These are phyloP conservation scores for Schizopygopsis malacanthus DNA, from an alignment of 2,797 vertebrate genomes.

Conservation along the genomic window DNA sequence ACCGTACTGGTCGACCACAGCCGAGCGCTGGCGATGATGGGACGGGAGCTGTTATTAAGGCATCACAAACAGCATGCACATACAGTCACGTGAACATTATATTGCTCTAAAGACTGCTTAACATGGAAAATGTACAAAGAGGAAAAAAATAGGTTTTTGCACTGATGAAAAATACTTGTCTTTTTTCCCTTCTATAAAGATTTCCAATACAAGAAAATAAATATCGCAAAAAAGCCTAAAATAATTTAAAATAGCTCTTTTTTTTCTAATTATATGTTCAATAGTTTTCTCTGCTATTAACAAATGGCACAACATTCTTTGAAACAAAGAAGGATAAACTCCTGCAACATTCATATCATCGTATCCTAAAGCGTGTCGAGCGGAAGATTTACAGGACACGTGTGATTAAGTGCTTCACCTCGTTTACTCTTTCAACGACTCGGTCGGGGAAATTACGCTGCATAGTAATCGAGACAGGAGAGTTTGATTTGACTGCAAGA, in stretches of 20 bases:
- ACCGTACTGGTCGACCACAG: conserved; percentile 93
- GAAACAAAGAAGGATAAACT: conserved; percentile 94
- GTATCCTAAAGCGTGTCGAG: conserved; percentile 83
- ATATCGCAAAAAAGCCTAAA: conserved; percentile 99
- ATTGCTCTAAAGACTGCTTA: conserved; percentile 96
- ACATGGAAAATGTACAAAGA: conserved; percentile 99
- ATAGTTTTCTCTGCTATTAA: conserved; percentile 99
- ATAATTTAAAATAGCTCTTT: conserved; percentile 99
- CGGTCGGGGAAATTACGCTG: neutral
- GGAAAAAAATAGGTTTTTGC: conserved; percentile 93
- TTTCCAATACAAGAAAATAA: conserved; percentile 99
- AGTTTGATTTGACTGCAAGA: neutral
- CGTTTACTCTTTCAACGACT: neutral
- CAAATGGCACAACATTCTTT: conserved; percentile 99
- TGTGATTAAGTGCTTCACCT: neutral
- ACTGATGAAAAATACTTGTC: conserved; percentile 99
- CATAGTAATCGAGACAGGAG: neutral
- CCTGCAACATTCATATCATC: conserved; percentile 98
- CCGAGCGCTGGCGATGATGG: conserved; percentile 75
- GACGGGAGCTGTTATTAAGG: conserved; percentile 86
- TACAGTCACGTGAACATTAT: conserved; percentile 94
- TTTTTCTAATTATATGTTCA: conserved; percentile 89
- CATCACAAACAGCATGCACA: conserved; percentile 97
- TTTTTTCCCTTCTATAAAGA: conserved; percentile 95
- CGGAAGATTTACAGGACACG: conserved; percentile 65